Conservation (phyloP, 2,888 invertebrate species). For the Nymphalis urticae region DNA sequence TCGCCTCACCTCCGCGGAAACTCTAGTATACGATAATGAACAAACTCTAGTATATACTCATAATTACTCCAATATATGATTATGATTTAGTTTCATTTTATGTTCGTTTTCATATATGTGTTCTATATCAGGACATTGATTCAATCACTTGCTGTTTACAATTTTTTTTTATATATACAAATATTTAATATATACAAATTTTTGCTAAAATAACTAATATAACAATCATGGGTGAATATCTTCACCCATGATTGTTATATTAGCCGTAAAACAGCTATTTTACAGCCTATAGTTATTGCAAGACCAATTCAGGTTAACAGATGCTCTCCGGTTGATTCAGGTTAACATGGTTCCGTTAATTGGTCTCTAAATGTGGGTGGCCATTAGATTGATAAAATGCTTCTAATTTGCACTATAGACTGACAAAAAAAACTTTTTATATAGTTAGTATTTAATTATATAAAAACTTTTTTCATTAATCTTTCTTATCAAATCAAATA, state of each 20-base stretch:
- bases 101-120: too few species aligned
- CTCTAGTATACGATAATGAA: too few species aligned
- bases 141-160: too few species aligned
- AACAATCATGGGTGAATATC: too few species aligned
- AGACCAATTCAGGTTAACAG: constrained; percentile 45
- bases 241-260: neutral
- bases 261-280: constrained; percentile 11
- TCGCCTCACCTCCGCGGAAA: too few species aligned
- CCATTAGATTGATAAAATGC: constrained; percentile 28
- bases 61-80: too few species aligned
- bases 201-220: neutral
- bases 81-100: too few species aligned
- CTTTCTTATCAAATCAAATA: neutral
- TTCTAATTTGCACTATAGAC: constrained; percentile 28
- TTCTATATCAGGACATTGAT: too few species aligned
- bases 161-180: too few species aligned
- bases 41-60: too few species aligned
- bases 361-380: constrained; percentile 45
- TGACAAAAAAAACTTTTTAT: neutral
- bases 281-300: constrained; percentile 35
- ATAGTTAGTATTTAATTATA: neutral
- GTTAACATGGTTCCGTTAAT: constrained; percentile 39
- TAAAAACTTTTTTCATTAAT: neutral
- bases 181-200: neutral
- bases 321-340: constrained; percentile 35